Evolutionary conservation across 2,888 invertebrate species (phyloP).

Genomic region (Diaperis boleti): DNA sequence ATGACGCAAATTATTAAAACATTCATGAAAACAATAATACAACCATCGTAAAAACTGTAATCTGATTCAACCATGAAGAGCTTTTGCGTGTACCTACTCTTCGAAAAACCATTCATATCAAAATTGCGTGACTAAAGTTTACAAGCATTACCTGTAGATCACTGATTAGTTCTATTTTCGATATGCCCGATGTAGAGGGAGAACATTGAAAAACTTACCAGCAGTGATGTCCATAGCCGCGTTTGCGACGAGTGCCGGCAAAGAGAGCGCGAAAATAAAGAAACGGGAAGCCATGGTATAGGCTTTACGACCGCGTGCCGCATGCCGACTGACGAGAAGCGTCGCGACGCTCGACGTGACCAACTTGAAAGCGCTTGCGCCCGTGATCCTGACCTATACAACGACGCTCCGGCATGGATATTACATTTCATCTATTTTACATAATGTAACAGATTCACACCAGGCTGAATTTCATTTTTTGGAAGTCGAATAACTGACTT

Average conservation of each 20-base stretch:
- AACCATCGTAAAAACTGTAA: slow-evolving; percentile 9
- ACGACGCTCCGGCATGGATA: slow-evolving; percentile 40
- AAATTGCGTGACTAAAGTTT: slow-evolving; percentile 28
- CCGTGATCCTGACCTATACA: slow-evolving; percentile 55
- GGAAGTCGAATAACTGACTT: too few species aligned
- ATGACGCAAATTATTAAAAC: neutral
- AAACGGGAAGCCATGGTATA: slow-evolving; percentile 33
- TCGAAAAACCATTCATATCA: slow-evolving; percentile 21
- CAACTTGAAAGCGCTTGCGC: slow-evolving; percentile 50
- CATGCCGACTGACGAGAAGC: slow-evolving; percentile 57
- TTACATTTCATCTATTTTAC: slow-evolving; percentile 43
- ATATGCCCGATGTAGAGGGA: slow-evolving; percentile 1
- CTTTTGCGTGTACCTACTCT: slow-evolving; percentile 30
- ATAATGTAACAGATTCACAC: slow-evolving; percentile 36
- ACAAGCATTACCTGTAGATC: slow-evolving; percentile 33
- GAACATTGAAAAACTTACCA: slow-evolving; percentile 47
- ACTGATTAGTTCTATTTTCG: slow-evolving; percentile 14
- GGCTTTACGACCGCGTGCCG: slow-evolving; percentile 53
- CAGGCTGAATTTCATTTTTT: slow-evolving; percentile 10
- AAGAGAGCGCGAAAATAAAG: slow-evolving; percentile 46
- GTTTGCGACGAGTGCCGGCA: slow-evolving; percentile 38
- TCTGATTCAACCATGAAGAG: slow-evolving; percentile 27
- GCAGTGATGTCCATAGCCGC: slow-evolving; percentile 51
- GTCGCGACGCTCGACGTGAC: slow-evolving; percentile 51
- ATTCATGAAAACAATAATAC: slow-evolving; percentile 8